phyloP scores from a whole-genome alignment of 2,113 vertebrate genomes.

The Gracilinanus agilis region DNA sequence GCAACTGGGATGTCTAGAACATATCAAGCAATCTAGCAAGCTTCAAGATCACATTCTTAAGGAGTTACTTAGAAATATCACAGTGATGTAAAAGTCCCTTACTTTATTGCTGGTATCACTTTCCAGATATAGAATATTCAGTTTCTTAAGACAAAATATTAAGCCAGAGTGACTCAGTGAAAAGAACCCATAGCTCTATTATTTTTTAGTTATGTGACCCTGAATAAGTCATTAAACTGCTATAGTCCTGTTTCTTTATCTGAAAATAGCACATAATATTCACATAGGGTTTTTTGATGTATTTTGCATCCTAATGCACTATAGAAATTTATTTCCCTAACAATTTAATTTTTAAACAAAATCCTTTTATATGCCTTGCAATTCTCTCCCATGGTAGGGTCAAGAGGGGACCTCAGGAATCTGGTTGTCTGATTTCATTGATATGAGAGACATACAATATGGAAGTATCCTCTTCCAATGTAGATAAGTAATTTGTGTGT shows the following conservation, averaged over 20 bases:
- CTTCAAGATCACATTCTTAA: background rate
- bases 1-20: background rate
- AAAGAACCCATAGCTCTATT: background rate
- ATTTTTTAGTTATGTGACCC: background rate
- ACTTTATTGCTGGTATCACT: background rate
- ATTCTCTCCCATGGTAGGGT: background rate
- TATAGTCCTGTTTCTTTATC: background rate
- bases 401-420: background rate
- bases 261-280: background rate
- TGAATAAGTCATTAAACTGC: background rate
- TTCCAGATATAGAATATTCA: background rate
- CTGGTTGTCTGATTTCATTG: background rate
- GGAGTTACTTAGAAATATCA: no score
- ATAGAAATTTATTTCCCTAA: background rate
- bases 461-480: background rate
- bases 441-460: background rate
- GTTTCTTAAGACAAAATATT: background rate
- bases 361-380: background rate
- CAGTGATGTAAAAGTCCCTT: no score
- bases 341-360: background rate
- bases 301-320: background rate
- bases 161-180: background rate
- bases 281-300: background rate
- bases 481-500: background rate
- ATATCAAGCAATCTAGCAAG: background rate